Evolutionary conservation across 2,113 vertebrate genomes (phyloP), one percentile per base, ranked within the genome.

Genomic region (Calidris pygmaea): DNA sequence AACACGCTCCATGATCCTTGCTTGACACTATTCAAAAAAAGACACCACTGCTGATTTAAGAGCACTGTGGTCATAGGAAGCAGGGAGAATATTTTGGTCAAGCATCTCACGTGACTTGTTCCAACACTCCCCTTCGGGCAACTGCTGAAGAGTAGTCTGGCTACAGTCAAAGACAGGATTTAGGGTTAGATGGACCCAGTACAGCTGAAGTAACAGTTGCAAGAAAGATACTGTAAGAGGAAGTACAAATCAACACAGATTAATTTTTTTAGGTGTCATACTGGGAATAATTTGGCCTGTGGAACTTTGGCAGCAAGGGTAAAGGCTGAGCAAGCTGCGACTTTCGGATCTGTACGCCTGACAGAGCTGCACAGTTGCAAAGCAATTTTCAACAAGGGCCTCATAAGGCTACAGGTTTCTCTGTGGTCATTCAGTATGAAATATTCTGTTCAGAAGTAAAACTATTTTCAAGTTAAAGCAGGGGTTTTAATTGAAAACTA

Each of bases 281-380:
- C 18, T 70, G 76, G 52, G 45, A 90, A 87, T 88, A 90, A 84
- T 86, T 92, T 84, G 65, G 73, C 73, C 43, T 60, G 79, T 60
- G 94, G 88, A 94, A 88, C 34, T 86, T 81, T 92, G 85, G 92
- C 85, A 95, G 60, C 24, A 65, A 67, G 52, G 68, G 43, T 29
- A n/a, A 52, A 60, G 59, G 66, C 2, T 34, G 14, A 88, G 37
- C 63, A 35, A 9, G 56, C 92, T 70, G 85, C 0, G 1, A 56
- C 76, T 81, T 75, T 68, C 60, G 65, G 63, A 95, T 52, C 47
- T 66, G 47, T 39, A 32, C 13, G 77, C 60, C 73, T 75, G 66
- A 90, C 52, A 66, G 76, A 80, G 37, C 56, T 84, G 55, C 47
- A 47, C 59, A 53, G 68, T 0, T 63, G 30, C 79, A 84, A 48